Percentiles rank a stretch among this genome's conserved stretches.
Conservation (phyloP, 1,140 invertebrate species). For the Chironomus tepperi region DNA sequence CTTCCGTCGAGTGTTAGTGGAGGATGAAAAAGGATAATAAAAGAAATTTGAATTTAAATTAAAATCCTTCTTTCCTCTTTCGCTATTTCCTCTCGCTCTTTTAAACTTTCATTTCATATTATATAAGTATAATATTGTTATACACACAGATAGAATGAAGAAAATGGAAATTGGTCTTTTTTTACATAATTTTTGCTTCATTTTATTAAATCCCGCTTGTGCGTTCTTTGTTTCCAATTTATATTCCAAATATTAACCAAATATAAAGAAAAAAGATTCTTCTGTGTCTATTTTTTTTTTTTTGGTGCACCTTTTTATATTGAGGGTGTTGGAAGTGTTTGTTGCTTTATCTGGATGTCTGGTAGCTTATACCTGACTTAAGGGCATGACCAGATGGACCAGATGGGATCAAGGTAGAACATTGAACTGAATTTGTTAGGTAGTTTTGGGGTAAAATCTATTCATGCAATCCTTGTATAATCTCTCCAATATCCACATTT, state of each 20-base stretch:
- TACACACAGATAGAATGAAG: background rate
- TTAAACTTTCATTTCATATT: slow-evolving; percentile 12
- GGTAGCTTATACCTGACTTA: too few relatives aligned
- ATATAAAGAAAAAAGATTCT: background rate
- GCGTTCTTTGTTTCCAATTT: slow-evolving; percentile 12
- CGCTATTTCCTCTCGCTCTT: slow-evolving; percentile 16
- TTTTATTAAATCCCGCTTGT: slow-evolving; percentile 8
- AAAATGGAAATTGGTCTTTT: slow-evolving; percentile 13
- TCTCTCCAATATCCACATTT: too few relatives aligned
- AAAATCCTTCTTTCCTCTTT: slow-evolving; percentile 18
- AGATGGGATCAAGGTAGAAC: too few relatives aligned
- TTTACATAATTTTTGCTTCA: slow-evolving; percentile 14
- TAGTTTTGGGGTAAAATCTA: too few relatives aligned
- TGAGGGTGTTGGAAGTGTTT: too few relatives aligned
- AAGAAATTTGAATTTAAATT: slow-evolving; percentile 24
- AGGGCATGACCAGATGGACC: too few relatives aligned
- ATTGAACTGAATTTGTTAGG: too few relatives aligned
- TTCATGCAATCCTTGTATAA: too few relatives aligned
- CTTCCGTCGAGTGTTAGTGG: background rate
- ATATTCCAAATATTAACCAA: slow-evolving; percentile 8
- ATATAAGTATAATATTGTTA: background rate
- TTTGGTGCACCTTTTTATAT: too few relatives aligned
- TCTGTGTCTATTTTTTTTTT: background rate
- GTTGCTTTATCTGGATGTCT: too few relatives aligned
- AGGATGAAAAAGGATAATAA: slow-evolving; percentile 18